These are phyloP conservation scores for Hyposoter didymator DNA, from an alignment of 2,888 invertebrate species.

Conservation along the genomic window DNA sequence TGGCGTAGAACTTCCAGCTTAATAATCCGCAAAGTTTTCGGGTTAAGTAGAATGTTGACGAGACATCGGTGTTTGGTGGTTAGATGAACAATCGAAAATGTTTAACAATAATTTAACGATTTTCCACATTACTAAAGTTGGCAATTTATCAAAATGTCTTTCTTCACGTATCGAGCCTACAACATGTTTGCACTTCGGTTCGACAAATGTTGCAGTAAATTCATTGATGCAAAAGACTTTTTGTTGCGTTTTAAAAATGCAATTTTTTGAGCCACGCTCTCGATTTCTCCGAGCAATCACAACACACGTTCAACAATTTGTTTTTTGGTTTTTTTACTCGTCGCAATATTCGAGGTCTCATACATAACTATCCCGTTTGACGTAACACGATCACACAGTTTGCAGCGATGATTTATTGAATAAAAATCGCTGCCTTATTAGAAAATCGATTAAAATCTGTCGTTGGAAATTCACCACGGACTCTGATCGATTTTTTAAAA, in stretches of 20 bases:
- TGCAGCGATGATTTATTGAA: not conserved
- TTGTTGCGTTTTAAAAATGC: not conserved
- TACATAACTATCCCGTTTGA: not conserved
- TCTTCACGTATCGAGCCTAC: not conserved
- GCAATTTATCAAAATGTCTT: not conserved
- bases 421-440: not conserved
- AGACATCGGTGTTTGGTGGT: not conserved
- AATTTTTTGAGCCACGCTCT: not conserved
- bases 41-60: not conserved
- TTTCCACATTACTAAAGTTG: not conserved
- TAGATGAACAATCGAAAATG: not conserved
- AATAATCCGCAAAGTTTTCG: not conserved
- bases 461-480: not conserved
- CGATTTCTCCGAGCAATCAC: not conserved
- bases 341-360: not conserved
- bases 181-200: not conserved
- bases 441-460: not conserved
- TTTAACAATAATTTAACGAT: constrained; percentile 17
- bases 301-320: constrained; percentile 4
- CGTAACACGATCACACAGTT: not conserved
- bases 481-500: not conserved
- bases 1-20: not conserved
- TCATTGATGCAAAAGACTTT: not conserved
- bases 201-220: not conserved
- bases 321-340: not conserved